Evolutionary conservation across 2,888 invertebrate species (phyloP).

Genomic region (Erebia palarica): DNA sequence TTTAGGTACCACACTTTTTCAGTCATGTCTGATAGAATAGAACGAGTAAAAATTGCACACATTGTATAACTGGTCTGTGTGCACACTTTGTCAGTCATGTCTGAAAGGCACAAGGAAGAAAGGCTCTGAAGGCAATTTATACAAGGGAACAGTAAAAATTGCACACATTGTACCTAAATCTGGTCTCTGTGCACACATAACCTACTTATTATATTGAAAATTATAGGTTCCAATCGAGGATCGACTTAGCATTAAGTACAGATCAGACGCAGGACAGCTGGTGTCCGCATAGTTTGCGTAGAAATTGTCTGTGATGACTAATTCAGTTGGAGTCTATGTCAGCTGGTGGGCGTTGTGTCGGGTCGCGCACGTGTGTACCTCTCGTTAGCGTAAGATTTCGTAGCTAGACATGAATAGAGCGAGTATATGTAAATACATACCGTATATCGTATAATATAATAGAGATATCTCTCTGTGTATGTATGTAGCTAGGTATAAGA

Average conservation of each 20-base stretch:
- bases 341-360: background rate
- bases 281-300: background rate
- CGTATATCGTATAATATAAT: slow-evolving; percentile 33
- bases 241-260: background rate
- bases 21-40: too few species aligned
- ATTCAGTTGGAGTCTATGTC: background rate
- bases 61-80: too few species aligned
- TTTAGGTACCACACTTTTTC: too few species aligned
- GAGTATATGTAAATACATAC: slow-evolving; percentile 45
- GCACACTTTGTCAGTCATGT: too few species aligned
- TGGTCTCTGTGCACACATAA: too few species aligned
- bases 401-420: slow-evolving; percentile 33
- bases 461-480: slow-evolving; percentile 1
- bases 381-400: slow-evolving; percentile 25
- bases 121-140: too few species aligned
- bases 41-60: too few species aligned
- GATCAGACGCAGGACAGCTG: background rate
- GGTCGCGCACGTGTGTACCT: slow-evolving; percentile 7
- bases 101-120: too few species aligned
- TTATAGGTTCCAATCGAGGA: too few species aligned
- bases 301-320: background rate
- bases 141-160: too few species aligned
- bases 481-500: background rate
- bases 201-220: background rate
- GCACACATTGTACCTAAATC: too few species aligned